These are phyloP conservation scores for Adelosebastes latens DNA, from an alignment of 2,797 vertebrate genomes.

Conservation along the genomic window DNA sequence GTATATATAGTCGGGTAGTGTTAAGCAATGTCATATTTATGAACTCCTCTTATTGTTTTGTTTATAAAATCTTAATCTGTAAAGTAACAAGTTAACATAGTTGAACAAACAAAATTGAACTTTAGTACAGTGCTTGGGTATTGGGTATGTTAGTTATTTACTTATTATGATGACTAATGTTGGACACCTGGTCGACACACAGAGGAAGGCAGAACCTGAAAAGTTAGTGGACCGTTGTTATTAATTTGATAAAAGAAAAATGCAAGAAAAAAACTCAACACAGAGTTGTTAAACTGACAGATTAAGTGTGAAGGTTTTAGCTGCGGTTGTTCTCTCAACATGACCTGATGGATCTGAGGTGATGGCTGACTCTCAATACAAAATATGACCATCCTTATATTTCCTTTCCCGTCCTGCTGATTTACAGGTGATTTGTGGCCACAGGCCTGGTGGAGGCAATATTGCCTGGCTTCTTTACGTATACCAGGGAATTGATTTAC, in stretches of 20 bases:
- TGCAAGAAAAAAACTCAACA: background rate
- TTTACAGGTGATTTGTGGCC: constrained; percentile 56
- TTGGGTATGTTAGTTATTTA: too few relatives aligned
- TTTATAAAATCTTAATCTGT: background rate
- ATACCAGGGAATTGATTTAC: constrained; percentile 64
- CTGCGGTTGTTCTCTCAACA: background rate
- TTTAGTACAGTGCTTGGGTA: background rate
- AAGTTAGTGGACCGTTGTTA: background rate
- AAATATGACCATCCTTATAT: constrained; percentile 7
- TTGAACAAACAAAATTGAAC: background rate
- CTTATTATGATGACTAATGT: background rate
- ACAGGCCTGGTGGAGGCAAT: constrained; percentile 42
- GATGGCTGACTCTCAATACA: constrained; percentile 28
- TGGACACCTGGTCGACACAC: background rate
- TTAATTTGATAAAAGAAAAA: background rate
- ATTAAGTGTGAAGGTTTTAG: background rate
- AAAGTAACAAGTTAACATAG: background rate
- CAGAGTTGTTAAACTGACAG: background rate
- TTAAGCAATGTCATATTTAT: background rate
- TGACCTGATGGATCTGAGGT: background rate
- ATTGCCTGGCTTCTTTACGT: constrained; percentile 48
- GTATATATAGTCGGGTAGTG: too few relatives aligned
- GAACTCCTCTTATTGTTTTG: background rate
- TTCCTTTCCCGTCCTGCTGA: constrained; percentile 29
- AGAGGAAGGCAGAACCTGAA: background rate